A percentile compares a stretch with the other conserved stretches of the same genome.
Conservation (phyloP, 2,888 invertebrate genomes). For the Herminia tarsipennalis region DNA sequence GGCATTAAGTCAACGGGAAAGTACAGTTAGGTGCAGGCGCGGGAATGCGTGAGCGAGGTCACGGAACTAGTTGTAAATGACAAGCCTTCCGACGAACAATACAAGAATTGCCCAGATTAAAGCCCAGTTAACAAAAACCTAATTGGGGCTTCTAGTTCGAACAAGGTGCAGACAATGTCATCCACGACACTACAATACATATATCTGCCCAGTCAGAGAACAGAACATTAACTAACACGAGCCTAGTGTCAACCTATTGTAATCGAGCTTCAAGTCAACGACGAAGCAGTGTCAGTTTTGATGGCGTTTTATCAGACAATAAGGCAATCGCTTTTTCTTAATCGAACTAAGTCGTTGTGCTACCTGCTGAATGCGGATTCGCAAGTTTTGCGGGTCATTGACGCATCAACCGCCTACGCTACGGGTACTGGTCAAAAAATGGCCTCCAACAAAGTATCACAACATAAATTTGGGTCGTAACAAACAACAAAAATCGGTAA, state of each 20-base stretch:
- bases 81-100: slow-evolving; percentile 79
- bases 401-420: slow-evolving; percentile 81
- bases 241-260: slow-evolving; percentile 20
- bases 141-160: no score
- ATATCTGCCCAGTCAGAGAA: no score
- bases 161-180: no score
- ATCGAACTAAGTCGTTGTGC: slow-evolving; percentile 55
- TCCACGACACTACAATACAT: no score
- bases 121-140: slow-evolving; percentile 51
- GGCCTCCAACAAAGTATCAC: slow-evolving; percentile 40
- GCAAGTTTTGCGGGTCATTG: slow-evolving; percentile 84
- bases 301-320: slow-evolving; percentile 52
- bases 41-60: slow-evolving; percentile 86
- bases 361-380: slow-evolving; percentile 82
- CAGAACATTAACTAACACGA: slow-evolving; percentile 23
- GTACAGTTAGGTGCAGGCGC: slow-evolving; percentile 85
- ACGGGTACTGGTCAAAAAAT: slow-evolving; percentile 67
- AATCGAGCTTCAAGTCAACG: slow-evolving; percentile 4
- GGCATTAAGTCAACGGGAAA: slow-evolving; percentile 84
- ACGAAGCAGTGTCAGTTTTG: slow-evolving; percentile 11
- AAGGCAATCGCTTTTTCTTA: slow-evolving; percentile 50
- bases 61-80: slow-evolving; percentile 85
- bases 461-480: slow-evolving; percentile 33
- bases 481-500: slow-evolving; percentile 28
- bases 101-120: slow-evolving; percentile 69